Percentiles rank a stretch among this genome's conserved stretches.
Conservation (phyloP, 2,888 invertebrate genomes). For the Meiosimyza platycephala region DNA sequence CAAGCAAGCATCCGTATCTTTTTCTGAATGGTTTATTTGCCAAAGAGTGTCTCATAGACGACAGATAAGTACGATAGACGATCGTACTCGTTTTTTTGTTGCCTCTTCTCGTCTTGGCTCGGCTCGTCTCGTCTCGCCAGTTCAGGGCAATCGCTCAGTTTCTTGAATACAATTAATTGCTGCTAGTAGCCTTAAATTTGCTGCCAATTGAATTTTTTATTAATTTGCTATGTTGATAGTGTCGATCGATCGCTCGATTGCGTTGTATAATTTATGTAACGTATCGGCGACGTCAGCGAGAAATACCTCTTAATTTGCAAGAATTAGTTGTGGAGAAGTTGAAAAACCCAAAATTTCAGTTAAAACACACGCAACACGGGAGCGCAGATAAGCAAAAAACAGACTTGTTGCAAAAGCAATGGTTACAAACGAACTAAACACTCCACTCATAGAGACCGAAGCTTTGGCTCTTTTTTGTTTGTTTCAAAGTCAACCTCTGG, state of each 20-base stretch:
- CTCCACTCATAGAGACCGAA: neutral
- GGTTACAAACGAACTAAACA: conserved; percentile 52
- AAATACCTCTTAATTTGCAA: conserved; percentile 24
- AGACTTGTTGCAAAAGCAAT: conserved; percentile 47
- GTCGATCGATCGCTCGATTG: neutral
- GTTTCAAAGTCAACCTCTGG: no score
- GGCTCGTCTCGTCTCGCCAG: conserved; percentile 8
- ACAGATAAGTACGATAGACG: no score
- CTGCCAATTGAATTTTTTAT: conserved; percentile 23
- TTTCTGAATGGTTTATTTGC: no score
- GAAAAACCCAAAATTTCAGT: conserved; percentile 14
- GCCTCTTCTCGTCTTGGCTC: neutral
- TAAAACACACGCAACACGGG: no score
- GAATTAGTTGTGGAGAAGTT: neutral
- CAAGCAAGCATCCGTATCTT: no score
- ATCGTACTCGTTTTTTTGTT: no score
- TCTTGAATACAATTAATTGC: conserved; percentile 21
- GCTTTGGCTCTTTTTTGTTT: no score
- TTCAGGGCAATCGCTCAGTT: neutral
- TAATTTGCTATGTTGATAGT: neutral
- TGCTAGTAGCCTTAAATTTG: conserved; percentile 13
- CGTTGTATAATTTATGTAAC: conserved; percentile 8
- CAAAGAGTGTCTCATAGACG: no score
- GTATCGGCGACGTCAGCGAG: conserved; percentile 22
- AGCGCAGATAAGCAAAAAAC: conserved; percentile 32